Base-by-base conservation (phyloP, 1,140 invertebrate species). In the Notospermus geniculatus region DNA sequence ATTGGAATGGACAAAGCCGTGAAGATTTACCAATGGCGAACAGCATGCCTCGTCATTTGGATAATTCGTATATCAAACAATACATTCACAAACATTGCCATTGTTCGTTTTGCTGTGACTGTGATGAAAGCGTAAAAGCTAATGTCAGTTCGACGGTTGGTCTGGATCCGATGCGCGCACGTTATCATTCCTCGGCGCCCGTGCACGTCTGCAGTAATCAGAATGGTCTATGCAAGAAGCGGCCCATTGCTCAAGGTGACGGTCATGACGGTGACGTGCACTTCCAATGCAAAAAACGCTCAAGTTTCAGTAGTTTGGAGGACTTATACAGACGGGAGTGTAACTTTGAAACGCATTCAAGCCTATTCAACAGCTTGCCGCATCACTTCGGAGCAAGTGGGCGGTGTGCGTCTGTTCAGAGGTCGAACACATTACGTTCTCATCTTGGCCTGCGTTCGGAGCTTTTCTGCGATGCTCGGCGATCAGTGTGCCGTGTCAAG, bases 261-360 rank as follows among this genome's bases (percentile, higher is more conserved):
- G 39, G 11, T 11, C n/a, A n/a, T n/a, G n/a, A n/a, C n/a, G n/a
- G n/a, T n/a, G n/a, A n/a, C n/a, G n/a, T n/a, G n/a, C n/a, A n/a
- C n/a, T n/a, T n/a, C n/a, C n/a, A n/a, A 36, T 50, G 46, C 25
- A 50, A 50, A n/a, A 50, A 50, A n/a, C 46, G 46, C 46, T 50
- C 46, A 27, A 50, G 46, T n/a, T 50, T 50, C n/a, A 23, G 19
- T n/a, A 50, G 46, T 50, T 27, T 50, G 25, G 19, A 27, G 9
- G 46, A 50, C 4, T n/a, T 50, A 4, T 50, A 50, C n/a, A 27
- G n/a, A 27, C 25, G 19, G 46, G 19, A 50, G 25, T 23, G n/a
- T n/a, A 27, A 23, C 19, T 7, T 23, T 4, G 32, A 36, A 15
- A 36, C 32, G 15, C 32, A 36, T 36, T 36, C 32, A 7, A n/a